These are phyloP conservation scores for Haliclona indistincta DNA, from an alignment of 37 sponge, comb jelly and placozoan genomes.

Conservation along the genomic window DNA sequence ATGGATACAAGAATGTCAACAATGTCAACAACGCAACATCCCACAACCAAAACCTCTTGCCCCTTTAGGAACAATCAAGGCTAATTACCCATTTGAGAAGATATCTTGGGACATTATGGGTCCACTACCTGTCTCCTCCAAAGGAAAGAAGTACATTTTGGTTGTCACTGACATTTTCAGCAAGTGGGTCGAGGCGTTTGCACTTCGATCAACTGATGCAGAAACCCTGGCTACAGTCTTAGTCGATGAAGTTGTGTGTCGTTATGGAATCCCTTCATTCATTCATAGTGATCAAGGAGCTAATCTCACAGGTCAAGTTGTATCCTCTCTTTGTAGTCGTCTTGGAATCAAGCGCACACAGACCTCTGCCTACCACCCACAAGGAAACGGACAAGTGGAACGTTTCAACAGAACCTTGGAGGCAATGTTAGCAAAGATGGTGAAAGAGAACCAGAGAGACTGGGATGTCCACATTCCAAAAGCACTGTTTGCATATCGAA, in stretches of 20 bases:
- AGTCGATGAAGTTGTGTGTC: conserved; percentile 30
- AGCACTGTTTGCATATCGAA: conserved; percentile 31
- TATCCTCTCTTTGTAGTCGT: not conserved
- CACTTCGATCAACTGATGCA: conserved; percentile 17
- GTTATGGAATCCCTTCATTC: conserved; percentile 28
- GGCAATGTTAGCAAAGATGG: conserved; percentile 47
- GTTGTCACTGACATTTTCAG: conserved; percentile 28
- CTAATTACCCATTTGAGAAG: conserved; percentile 19
- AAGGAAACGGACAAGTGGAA: conserved; percentile 53
- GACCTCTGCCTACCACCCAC: conserved; percentile 48
- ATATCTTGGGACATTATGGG: conserved; percentile 45
- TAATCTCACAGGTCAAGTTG: conserved; percentile 19
- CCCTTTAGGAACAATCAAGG: conserved; percentile 20
- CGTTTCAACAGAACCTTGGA: conserved; percentile 46
- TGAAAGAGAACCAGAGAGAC: conserved; percentile 41
- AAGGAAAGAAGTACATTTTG: conserved; percentile 19
- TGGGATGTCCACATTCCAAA: conserved; percentile 41
- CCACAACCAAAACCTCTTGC: conserved; percentile 14
- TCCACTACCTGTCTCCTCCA: conserved; percentile 14
- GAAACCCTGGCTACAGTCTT: conserved; percentile 23
- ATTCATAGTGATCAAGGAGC: conserved; percentile 51
- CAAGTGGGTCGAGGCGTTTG: not conserved
- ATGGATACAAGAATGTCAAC: conserved; percentile 19
- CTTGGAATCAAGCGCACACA: conserved; percentile 17
- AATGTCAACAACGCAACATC: conserved; percentile 12